Base-by-base conservation (phyloP, 2,888 invertebrate genomes). In the Girardia tigrina region DNA sequence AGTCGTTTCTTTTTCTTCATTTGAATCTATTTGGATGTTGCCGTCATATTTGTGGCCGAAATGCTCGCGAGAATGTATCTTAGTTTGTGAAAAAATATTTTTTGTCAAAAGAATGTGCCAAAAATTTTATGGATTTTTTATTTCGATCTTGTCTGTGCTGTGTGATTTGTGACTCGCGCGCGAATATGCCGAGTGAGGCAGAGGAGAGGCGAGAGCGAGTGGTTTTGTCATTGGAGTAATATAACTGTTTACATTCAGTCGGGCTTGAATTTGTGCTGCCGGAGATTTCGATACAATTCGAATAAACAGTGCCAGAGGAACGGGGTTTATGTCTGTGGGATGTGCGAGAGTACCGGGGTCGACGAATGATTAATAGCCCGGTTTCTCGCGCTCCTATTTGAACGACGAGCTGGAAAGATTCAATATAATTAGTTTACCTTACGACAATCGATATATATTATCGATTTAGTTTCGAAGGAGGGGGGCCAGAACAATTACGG, bases 71-170 rank as follows among this genome's bases (percentile, higher is more conserved):
- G n/a, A n/a, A n/a, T n/a, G n/a, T n/a, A n/a, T n/a, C n/a, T n/a
- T n/a, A n/a, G n/a, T n/a, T n/a, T n/a, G n/a, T n/a, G n/a, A n/a
- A n/a, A n/a, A n/a, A n/a, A n/a, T n/a, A n/a, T n/a, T n/a, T n/a
- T n/a, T n/a, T n/a, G n/a, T n/a, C n/a, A n/a, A n/a, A n/a, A n/a
- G n/a, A n/a, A n/a, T n/a, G n/a, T n/a, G n/a, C n/a, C n/a, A n/a
- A n/a, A n/a, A n/a, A n/a, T n/a, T 56, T 56, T 56, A 56, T 56
- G 56, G 56, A 56, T 56, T 56, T 56, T 56, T 56, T 56, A 56
- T 56, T 56, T 56, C 56, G n/a, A 8, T 56, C 23, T 56, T 56
- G 56, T 56, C 56, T 56, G 56, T 56, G n/a, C 8, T 36, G 56
- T 20, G 20, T 56, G 56, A 56, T n/a, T 56, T 56, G 56, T 4